Percentiles rank a stretch among this genome's conserved stretches.
These are phyloP conservation scores for Apomyelois bistriatella DNA, from an alignment of 2,888 invertebrate species.

Conservation along the genomic window DNA sequence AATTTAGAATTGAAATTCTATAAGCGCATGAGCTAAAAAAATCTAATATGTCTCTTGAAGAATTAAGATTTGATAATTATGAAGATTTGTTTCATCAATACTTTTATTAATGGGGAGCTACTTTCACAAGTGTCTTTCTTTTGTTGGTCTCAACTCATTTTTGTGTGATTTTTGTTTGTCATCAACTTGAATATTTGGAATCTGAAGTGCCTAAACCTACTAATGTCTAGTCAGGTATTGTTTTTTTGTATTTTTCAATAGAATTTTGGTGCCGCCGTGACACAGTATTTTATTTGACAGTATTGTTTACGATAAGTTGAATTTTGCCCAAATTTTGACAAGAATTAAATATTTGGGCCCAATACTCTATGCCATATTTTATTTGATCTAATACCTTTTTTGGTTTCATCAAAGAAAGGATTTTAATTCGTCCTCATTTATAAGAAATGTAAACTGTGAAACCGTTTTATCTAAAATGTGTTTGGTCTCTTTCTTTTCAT, in stretches of 20 bases:
- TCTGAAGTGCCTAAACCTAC: conserved; percentile 16
- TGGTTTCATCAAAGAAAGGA: not conserved
- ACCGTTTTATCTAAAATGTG: not conserved
- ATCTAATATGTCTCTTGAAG: no score
- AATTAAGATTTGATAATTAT: no score
- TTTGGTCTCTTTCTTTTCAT: not conserved
- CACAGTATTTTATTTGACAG: conserved; percentile 3
- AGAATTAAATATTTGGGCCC: not conserved
- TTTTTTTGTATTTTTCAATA: not conserved
- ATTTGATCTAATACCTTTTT: not conserved
- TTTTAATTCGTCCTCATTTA: not conserved
- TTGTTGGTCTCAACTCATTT: conserved; percentile 18
- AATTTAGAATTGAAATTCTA: no score
- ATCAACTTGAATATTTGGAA: conserved; percentile 3
- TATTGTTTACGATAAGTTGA: not conserved
- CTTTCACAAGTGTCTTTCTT: no score
- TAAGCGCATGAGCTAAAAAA: no score
- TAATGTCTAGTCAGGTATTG: conserved; percentile 16
- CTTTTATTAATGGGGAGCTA: no score
- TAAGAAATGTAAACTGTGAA: no score
- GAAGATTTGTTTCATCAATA: no score
- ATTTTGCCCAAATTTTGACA: not conserved
- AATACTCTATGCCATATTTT: not conserved
- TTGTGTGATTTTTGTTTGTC: conserved; percentile 20
- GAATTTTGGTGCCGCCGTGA: not conserved